Base-by-base conservation (phyloP, 2,888 invertebrate species). In the Theretra japonica region DNA sequence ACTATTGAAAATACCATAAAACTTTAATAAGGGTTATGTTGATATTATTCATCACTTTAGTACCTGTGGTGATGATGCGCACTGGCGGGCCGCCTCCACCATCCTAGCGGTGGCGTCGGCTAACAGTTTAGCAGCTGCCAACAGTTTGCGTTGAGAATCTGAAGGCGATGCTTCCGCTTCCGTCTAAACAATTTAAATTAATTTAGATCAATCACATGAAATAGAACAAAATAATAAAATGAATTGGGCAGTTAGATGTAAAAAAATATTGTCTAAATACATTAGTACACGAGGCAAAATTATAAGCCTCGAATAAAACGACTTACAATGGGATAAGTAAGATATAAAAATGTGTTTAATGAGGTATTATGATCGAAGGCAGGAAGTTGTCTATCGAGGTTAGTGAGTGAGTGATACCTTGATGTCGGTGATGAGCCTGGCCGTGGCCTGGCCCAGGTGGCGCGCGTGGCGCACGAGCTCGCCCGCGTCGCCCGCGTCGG, bases 21-120 rank as follows among this genome's bases (percentile, higher is more conserved):
- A n/a, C n/a, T n/a, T n/a, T n/a, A n/a, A n/a, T n/a, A n/a, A n/a
- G n/a, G n/a, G n/a, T n/a, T n/a, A n/a, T n/a, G n/a, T n/a, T n/a
- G n/a, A n/a, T n/a, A n/a, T n/a, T n/a, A n/a, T n/a, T 5, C 28
- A 28, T 56, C 33, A 53, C 28, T 15, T n/a, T 17, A 5, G 19
- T 75, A 93, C 94, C 92, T 93, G 92, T 0, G 97, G 97, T 83
- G 96, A 96, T 30, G 97, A 97, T 0, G 99, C 98, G 88, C 99
- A 99, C 70, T 98, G 97, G 73, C 99, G 95, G 0, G 99, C 99
- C 0, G 99, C 99, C 89, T 99, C 99, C 30, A 99, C 99, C 97
- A 99, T 97, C 79, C 97, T 96, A 0, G 99, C 98, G 0, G 99
- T 99, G 0, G 99, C 99, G 89, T 99, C 99, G 0, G 99, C 99